Evolutionary conservation across 2,888 invertebrate genomes (phyloP).

Genomic region (Unio pictorum): DNA sequence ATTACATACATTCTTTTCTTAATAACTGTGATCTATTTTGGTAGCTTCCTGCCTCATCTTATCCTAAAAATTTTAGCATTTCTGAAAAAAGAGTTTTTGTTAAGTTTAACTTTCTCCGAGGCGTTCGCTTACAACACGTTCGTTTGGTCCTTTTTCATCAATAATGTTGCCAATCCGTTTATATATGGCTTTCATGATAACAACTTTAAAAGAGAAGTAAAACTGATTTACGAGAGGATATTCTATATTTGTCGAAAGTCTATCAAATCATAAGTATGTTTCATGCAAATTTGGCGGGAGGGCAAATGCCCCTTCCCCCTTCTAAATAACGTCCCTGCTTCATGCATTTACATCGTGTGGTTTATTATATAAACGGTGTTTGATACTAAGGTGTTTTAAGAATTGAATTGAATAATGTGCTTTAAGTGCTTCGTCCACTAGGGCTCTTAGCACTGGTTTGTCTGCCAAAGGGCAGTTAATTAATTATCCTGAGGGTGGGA

Average conservation of each 20-base stretch:
- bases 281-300: no score
- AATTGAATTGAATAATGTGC: no score
- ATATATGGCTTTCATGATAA: constrained; percentile 56
- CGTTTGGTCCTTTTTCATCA: constrained; percentile 54
- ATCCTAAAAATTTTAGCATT: constrained; percentile 36
- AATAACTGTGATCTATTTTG: constrained; percentile 38
- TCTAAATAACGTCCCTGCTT: no score
- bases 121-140: constrained; percentile 47
- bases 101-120: constrained; percentile 24
- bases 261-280: no score
- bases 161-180: constrained; percentile 51
- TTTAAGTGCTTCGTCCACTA: no score
- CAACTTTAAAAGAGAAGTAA: constrained; percentile 47
- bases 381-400: no score
- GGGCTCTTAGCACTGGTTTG: no score
- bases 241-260: background rate
- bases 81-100: constrained; percentile 34
- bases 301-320: no score
- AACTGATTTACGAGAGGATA: constrained; percentile 1
- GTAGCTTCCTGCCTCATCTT: constrained; percentile 41
- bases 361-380: no score
- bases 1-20: constrained; percentile 33
- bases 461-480: no score
- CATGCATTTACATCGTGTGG: no score
- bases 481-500: no score